A percentile compares a stretch with the other conserved stretches of the same genome.
Conservation (phyloP, 1,140 invertebrate genomes). For the Ericerus pela region DNA sequence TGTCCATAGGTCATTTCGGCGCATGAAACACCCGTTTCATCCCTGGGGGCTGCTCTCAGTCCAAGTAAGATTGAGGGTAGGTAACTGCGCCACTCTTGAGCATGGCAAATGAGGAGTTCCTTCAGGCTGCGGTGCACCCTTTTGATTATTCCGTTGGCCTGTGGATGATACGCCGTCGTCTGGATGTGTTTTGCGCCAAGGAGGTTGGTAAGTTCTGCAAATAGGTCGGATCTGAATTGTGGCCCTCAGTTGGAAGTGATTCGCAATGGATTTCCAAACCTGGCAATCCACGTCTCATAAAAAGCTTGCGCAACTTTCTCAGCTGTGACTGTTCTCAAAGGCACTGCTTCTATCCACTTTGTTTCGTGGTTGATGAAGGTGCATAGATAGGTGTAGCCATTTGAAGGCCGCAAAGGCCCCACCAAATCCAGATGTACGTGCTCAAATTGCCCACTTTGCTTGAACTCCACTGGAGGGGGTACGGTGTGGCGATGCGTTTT, state of each 20-base stretch:
- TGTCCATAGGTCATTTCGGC: too few species aligned
- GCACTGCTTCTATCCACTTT: constrained; percentile 28
- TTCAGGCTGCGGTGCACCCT: constrained; percentile 31
- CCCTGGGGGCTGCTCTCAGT: too few species aligned
- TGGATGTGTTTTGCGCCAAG: constrained; percentile 1
- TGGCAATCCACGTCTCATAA: constrained; percentile 21
- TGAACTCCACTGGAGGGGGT: neutral
- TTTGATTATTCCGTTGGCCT: constrained; percentile 25
- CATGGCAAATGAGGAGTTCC: too few species aligned
- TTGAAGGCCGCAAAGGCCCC: constrained; percentile 24
- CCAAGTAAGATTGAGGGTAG: too few species aligned
- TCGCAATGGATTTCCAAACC: constrained; percentile 25
- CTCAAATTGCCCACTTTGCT: neutral
- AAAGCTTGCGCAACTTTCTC: constrained; percentile 23
- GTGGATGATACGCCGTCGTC: constrained; percentile 30
- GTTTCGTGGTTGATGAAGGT: constrained; percentile 27
- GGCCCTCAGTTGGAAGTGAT: constrained; percentile 27
- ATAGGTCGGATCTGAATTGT: constrained; percentile 25
- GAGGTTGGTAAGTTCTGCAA: neutral
- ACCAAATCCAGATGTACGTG: constrained; percentile 34
- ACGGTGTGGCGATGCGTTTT: neutral
- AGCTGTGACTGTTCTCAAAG: constrained; percentile 24
- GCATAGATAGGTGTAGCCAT: constrained; percentile 22
- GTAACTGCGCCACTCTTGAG: too few species aligned
- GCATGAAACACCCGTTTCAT: too few species aligned